phyloP scores from a whole-genome alignment of 2,888 invertebrate genomes.

The Heliothis peltigera region DNA sequence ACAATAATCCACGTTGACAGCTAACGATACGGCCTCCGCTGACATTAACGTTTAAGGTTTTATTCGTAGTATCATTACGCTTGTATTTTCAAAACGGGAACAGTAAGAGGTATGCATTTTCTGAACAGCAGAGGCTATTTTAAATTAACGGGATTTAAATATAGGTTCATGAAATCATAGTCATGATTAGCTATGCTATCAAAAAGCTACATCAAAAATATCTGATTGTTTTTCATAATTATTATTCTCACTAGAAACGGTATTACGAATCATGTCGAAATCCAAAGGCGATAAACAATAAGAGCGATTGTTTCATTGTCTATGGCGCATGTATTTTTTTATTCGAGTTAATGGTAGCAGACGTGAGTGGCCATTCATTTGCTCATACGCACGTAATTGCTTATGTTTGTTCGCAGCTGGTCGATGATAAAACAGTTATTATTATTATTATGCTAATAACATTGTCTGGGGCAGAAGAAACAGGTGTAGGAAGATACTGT shows the following conservation, averaged over 20 bases:
- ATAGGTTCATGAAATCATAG: background rate
- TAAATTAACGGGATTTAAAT: background rate
- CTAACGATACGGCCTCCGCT: slow-evolving; percentile 10
- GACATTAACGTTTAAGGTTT: background rate
- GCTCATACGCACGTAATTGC: slow-evolving; percentile 7
- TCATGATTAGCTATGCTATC: background rate
- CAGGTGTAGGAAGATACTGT: background rate
- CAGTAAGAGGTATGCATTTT: background rate
- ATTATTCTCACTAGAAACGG: slow-evolving; percentile 10
- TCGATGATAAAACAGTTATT: background rate
- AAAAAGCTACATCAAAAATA: slow-evolving; percentile 11
- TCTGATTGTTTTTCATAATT: background rate
- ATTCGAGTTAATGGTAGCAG: slow-evolving; percentile 40
- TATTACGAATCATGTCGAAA: slow-evolving; percentile 37
- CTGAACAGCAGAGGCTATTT: too few species aligned
- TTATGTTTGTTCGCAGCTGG: slow-evolving; percentile 34
- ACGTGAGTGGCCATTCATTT: slow-evolving; percentile 47
- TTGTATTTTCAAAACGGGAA: background rate
- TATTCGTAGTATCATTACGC: background rate
- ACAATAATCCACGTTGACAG: slow-evolving; percentile 18
- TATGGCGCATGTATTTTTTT: slow-evolving; percentile 40
- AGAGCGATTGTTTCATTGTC: slow-evolving; percentile 61
- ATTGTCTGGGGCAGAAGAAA: background rate
- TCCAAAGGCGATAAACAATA: slow-evolving; percentile 53
- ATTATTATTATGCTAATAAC: background rate